Evolutionary conservation across 2,888 invertebrate genomes (phyloP).

Genomic region (Lapara coniferarum): DNA sequence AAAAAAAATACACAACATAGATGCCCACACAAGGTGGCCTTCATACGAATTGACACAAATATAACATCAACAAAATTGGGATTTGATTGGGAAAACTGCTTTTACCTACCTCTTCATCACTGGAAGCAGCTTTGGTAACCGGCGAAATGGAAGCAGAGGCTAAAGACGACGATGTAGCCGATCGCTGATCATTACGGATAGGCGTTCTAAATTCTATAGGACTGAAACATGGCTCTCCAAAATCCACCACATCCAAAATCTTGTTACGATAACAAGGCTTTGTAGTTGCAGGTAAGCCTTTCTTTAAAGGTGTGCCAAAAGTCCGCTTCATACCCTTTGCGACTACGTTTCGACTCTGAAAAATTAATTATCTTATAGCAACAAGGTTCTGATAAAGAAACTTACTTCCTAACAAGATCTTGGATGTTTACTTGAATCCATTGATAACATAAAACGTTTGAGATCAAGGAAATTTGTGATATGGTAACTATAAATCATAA

Average conservation of each 20-base stretch:
- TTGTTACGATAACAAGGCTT: conserved; percentile 70
- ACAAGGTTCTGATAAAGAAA: not conserved
- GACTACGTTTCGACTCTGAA: conserved; percentile 62
- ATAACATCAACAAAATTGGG: not conserved
- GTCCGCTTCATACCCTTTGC: conserved; percentile 74
- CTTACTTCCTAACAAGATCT: not conserved
- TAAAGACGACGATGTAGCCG: conserved; percentile 61
- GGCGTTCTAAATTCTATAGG: conserved; percentile 72
- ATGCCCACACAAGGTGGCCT: too few species aligned
- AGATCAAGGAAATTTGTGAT: too few species aligned
- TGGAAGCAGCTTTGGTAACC: conserved; percentile 62
- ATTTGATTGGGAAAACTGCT: not conserved
- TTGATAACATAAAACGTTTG: too few species aligned
- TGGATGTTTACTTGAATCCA: too few species aligned
- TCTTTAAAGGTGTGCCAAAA: conserved; percentile 70
- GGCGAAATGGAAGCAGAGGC: conserved; percentile 70
- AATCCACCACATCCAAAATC: conserved; percentile 69
- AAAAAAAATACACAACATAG: too few species aligned
- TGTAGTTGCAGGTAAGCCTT: conserved; percentile 40
- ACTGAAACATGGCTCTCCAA: conserved; percentile 70
- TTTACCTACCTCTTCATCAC: conserved; percentile 69
- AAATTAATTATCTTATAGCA: not conserved
- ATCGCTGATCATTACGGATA: conserved; percentile 50
- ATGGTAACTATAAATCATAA: too few species aligned
- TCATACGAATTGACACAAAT: too few species aligned